Evolutionary conservation across 2,888 invertebrate genomes (phyloP).

Genomic region (Thymelicus lineola): DNA sequence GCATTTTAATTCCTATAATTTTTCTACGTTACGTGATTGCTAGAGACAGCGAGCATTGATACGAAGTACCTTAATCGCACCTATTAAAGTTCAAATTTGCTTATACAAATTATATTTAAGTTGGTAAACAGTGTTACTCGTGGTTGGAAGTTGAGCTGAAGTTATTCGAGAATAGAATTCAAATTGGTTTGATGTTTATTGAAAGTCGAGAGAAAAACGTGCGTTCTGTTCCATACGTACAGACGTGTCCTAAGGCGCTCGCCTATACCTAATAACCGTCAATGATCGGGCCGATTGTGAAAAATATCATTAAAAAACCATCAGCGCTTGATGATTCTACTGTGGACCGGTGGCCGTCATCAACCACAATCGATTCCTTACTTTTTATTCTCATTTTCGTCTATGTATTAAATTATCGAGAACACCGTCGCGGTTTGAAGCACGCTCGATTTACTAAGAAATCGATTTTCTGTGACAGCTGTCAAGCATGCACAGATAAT

Average conservation of each 20-base stretch:
- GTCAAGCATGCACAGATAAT: constrained; percentile 33
- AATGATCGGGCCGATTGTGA: constrained; percentile 84
- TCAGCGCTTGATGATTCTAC: constrained; percentile 82
- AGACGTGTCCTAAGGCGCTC: constrained; percentile 72
- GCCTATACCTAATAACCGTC: constrained; percentile 83
- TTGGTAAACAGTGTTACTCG: constrained; percentile 1
- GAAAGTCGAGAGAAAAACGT: constrained; percentile 16
- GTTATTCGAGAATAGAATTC: not conserved
- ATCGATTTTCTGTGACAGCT: constrained; percentile 43
- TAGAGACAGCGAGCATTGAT: constrained; percentile 26
- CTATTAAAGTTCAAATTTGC: constrained; percentile 14
- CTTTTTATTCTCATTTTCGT: constrained; percentile 62
- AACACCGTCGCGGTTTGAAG: constrained; percentile 52
- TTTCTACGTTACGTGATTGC: constrained; percentile 25
- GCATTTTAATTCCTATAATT: constrained; percentile 38
- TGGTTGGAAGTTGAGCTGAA: constrained; percentile 6
- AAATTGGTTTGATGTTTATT: constrained; percentile 9
- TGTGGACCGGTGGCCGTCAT: constrained; percentile 73
- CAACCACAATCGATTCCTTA: constrained; percentile 82
- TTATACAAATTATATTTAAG: constrained; percentile 5
- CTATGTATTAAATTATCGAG: constrained; percentile 77
- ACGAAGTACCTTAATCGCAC: constrained; percentile 21
- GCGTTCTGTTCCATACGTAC: constrained; percentile 22
- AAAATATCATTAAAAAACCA: constrained; percentile 86
- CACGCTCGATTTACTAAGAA: constrained; percentile 52